Percentiles rank a stretch among this genome's conserved stretches.
These are phyloP conservation scores for Cotesia typhae DNA, from an alignment of 1,140 invertebrate species.

Conservation along the genomic window DNA sequence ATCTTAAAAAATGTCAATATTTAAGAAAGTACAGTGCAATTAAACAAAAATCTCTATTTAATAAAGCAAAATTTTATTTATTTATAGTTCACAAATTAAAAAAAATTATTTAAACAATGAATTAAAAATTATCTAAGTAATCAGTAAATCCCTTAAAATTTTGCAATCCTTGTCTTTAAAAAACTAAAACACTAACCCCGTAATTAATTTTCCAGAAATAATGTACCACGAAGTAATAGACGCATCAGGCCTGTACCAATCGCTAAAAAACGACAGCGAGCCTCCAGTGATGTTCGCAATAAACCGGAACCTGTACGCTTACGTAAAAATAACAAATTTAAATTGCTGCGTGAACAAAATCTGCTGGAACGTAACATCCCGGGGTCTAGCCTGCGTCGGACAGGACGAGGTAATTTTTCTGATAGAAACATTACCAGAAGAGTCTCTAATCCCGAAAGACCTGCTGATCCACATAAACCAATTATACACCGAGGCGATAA, in stretches of 20 bases:
- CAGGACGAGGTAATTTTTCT: constrained; percentile 88
- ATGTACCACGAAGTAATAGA: constrained; percentile 70
- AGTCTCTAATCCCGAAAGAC: constrained; percentile 77
- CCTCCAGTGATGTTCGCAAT: constrained; percentile 79
- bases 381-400: constrained; percentile 82
- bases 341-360: constrained; percentile 83
- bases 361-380: constrained; percentile 84
- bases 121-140: too few species aligned
- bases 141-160: too few species aligned
- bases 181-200: constrained; percentile 12
- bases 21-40: too few species aligned
- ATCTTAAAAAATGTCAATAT: too few species aligned
- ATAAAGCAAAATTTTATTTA: too few species aligned
- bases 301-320: constrained; percentile 80
- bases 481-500: constrained; percentile 80
- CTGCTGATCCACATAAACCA: constrained; percentile 80
- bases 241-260: constrained; percentile 63
- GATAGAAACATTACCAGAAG: constrained; percentile 77
- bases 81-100: too few species aligned
- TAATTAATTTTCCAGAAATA: constrained; percentile 61
- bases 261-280: constrained; percentile 68
- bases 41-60: too few species aligned
- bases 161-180: background rate
- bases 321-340: constrained; percentile 81
- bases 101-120: too few species aligned